Conservation (phyloP, 2,113 vertebrate genomes). For the Chelonoidis abingdonii region DNA sequence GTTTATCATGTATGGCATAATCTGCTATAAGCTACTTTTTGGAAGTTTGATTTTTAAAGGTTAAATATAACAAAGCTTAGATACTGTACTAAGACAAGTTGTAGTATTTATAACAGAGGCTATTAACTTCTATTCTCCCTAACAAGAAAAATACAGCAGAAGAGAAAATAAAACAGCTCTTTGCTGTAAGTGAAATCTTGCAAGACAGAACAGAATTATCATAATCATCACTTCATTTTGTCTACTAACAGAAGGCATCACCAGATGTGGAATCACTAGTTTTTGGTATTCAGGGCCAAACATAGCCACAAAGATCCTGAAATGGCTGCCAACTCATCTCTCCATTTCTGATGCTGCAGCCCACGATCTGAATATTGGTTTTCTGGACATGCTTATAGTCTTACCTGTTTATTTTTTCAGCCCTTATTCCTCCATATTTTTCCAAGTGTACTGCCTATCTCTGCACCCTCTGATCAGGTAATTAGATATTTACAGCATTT, state of each 20-base stretch:
- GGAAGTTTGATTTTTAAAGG: neutral
- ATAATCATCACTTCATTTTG: neutral
- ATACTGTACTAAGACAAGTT: neutral
- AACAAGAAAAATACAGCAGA: neutral
- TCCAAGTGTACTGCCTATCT: neutral
- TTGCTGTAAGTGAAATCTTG: neutral
- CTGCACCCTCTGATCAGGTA: neutral
- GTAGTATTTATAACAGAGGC: neutral
- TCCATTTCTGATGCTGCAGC: neutral
- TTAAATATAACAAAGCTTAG: neutral
- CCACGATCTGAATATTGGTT: neutral
- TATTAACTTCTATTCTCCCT: neutral
- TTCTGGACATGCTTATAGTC: neutral
- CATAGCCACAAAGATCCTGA: neutral
- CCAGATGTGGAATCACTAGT: neutral
- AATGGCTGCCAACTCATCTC: neutral
- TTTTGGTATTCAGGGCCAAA: neutral
- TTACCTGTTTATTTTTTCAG: rapidly evolving
- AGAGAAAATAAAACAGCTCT: neutral
- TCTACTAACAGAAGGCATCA: neutral
- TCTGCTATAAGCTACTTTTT: neutral
- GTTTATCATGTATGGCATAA: neutral
- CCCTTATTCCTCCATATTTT: neutral
- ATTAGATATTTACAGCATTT: neutral
- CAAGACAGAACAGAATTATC: neutral